Base-by-base conservation (phyloP, 2,113 vertebrate species). In the Oreochromis aureus region DNA sequence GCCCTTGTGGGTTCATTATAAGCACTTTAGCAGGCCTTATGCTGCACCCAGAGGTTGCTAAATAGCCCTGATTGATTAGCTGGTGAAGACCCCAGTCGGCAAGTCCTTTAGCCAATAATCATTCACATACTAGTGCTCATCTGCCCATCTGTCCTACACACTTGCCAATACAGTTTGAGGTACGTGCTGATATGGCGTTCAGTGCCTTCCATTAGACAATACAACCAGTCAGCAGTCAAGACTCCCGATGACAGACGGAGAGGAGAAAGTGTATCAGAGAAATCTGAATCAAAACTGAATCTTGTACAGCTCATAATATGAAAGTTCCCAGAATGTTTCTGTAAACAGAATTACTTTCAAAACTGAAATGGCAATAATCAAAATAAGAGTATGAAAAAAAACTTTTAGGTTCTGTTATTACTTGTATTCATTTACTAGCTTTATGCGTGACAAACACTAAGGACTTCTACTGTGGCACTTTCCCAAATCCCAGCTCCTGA, bases 221-320 rank as follows among this genome's bases (percentile, higher is more conserved):
- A 97, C 54, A 96, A 93, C 86, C 94, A 97, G 96, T 97, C 97
- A 96, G 97, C 97, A 96, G 91, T 96, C 97, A 97, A 93, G 93
- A 96, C 89, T 22, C 96, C 97, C 95, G 92, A 80, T 89, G 94
- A 95, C 89, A 85, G 89, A 85, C 2, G 34, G 86, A 86, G 51
- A 76, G 53, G 24, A 11, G 61, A 39, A 7, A 61, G 5, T 1
- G 10, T 55, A 51, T 86, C 34, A 66, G 66, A 61, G 46, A 82
- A 83, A 84, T 78, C 80, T 82, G 36, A 58, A 51, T 81, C 46
- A 34, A 51, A 51, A 34, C 27, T n/a, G 46, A 78, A 78, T 19
- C 73, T 34, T 53, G 27, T n/a, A 32, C 73, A n/a, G 16, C 10
- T 78, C 27, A 13, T 53, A 78, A 53, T 32, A 51, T 34, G 6